Evolutionary conservation across 2,888 invertebrate genomes (phyloP), one percentile per base, ranked within the genome.

Genomic region (Eupithecia centaureata): DNA sequence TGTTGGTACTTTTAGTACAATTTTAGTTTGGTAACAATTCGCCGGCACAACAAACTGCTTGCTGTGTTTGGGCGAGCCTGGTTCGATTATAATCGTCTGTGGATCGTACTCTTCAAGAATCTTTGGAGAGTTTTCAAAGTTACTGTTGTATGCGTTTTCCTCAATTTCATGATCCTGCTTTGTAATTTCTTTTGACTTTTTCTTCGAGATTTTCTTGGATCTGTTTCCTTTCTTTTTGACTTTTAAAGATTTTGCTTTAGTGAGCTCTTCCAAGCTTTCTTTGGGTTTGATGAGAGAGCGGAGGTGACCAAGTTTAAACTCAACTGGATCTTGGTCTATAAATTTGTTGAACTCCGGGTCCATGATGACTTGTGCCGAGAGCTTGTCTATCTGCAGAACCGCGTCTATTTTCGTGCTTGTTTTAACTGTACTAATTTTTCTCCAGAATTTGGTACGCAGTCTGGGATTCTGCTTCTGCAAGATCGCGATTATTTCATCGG

Each of bases 401-500:
- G 86, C 86, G 25, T 92, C 90, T 0, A 90, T 60, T 68, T 86
- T 89, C 7, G 74, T 79, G 15, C 83, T 83, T 0, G 83, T 79
- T 3, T 82, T 76, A 0, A 86, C 87, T 0, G 85, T 84, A 62
- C 87, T 90, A 10, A 91, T 92, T 75, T 82, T 87, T 8, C 92
- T 79, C 92, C 92, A 92, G 73, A 82, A 92, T 67, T 90, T 91
- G 0, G 91, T 91, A 0, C 92, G 80, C 15, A 92, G 68, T 65
- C 91, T 84, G 0, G 89, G 87, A 73, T 92, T 92, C 22, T 87
- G 86, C 22, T 79, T 74, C 69, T 92, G 92, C 51, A 92, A 74
- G 52, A 79, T 78, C 0, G 74, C 70, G 25, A 92, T 87, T 0
- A 92, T 84, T 18, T 87, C 88, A 28, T 90, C 86, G 0, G 86